phyloP scores from a whole-genome alignment of 2,888 invertebrate species.

The Drosophila conformis region DNA sequence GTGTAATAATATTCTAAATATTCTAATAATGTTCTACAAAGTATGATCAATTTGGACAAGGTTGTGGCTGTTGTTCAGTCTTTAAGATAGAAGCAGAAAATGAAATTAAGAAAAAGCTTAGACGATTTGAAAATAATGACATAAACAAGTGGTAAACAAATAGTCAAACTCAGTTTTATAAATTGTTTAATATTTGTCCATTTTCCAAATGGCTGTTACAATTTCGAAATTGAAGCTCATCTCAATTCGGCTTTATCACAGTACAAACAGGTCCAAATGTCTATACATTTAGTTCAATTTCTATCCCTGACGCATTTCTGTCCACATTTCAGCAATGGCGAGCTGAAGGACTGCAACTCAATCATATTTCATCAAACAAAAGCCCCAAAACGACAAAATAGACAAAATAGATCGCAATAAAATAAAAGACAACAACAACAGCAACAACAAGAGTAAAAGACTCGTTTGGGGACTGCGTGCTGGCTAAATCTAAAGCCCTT shows the following conservation, averaged over 20 bases:
- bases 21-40: too few relatives aligned
- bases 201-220: background rate
- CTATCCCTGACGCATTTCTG: background rate
- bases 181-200: too few relatives aligned
- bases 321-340: slow-evolving; percentile 2
- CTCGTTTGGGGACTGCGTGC: slow-evolving; percentile 26
- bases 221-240: too few relatives aligned
- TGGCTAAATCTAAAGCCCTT: slow-evolving; percentile 28
- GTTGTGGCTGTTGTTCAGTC: background rate
- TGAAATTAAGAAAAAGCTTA: background rate
- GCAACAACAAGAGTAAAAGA: slow-evolving; percentile 24
- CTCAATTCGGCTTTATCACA: background rate
- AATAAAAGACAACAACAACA: slow-evolving; percentile 34
- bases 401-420: slow-evolving; percentile 60
- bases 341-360: slow-evolving; percentile 48
- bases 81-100: too few relatives aligned
- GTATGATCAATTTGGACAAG: background rate
- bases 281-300: background rate
- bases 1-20: background rate
- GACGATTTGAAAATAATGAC: background rate
- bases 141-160: background rate
- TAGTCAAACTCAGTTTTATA: background rate
- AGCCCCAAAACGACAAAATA: slow-evolving; percentile 45
- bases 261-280: background rate
- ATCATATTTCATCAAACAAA: slow-evolving; percentile 75